These are phyloP conservation scores for Alviniconcha marisindica DNA, from an alignment of 1,140 invertebrate species.

Conservation along the genomic window DNA sequence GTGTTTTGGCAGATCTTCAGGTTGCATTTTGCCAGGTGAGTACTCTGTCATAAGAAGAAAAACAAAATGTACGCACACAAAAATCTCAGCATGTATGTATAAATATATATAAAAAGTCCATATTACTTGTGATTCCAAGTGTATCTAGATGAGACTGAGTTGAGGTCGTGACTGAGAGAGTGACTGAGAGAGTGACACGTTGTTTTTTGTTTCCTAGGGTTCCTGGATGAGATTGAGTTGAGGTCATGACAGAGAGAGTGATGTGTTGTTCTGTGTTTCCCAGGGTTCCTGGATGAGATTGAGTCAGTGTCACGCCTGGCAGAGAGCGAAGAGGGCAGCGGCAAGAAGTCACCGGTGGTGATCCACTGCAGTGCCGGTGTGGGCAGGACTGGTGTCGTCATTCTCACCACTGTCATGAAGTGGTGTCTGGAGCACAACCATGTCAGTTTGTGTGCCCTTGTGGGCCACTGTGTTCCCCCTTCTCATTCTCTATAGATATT, in stretches of 20 bases:
- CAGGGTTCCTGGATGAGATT: slow-evolving; percentile 91
- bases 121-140: slow-evolving; percentile 80
- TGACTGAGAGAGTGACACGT: slow-evolving; percentile 53
- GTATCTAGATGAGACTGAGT: slow-evolving; percentile 90
- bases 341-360: slow-evolving; percentile 90
- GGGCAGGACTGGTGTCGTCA: slow-evolving; percentile 94
- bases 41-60: no score
- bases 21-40: no score
- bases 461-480: neutral
- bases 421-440: slow-evolving; percentile 92
- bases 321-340: slow-evolving; percentile 79
- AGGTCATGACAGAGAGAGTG: slow-evolving; percentile 82
- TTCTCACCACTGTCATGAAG: slow-evolving; percentile 94
- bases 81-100: no score
- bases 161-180: slow-evolving; percentile 87
- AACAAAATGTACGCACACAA: no score
- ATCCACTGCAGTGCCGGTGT: slow-evolving; percentile 98
- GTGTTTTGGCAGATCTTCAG: no score
- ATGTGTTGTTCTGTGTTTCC: slow-evolving; percentile 57
- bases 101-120: no score
- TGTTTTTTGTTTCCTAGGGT: slow-evolving; percentile 80
- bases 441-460: slow-evolving; percentile 76
- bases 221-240: slow-evolving; percentile 90
- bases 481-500: no score
- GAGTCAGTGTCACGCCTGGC: slow-evolving; percentile 86